These are phyloP conservation scores for Matsumurasca onukii DNA, from an alignment of 1,140 invertebrate species.

Conservation along the genomic window DNA sequence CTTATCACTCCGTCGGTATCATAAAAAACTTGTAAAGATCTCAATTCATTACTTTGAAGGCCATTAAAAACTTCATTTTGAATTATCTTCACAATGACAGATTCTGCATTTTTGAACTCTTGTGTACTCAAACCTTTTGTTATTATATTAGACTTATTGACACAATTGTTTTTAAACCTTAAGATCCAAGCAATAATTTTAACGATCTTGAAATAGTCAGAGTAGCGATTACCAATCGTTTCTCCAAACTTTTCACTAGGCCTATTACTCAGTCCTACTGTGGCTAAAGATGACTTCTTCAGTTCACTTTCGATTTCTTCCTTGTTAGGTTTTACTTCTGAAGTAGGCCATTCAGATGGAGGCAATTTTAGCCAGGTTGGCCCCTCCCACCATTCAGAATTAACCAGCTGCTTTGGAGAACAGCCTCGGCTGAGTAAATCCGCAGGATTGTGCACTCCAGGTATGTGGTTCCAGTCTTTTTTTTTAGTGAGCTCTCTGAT, in stretches of 20 bases:
- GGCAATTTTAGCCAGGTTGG: constrained; percentile 43
- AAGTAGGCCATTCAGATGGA: constrained; percentile 14
- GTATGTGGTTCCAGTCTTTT: constrained; percentile 9
- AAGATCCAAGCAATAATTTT: neutral
- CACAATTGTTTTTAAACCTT: neutral
- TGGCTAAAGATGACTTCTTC: neutral
- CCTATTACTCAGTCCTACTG: neutral
- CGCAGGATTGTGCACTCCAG: constrained; percentile 32
- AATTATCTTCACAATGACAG: neutral
- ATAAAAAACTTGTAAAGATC: neutral
- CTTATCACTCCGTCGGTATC: constrained; percentile 16
- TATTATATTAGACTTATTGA: neutral
- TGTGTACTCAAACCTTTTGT: neutral
- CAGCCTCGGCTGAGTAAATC: constrained; percentile 49
- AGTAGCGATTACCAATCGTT: neutral
- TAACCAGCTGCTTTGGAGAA: constrained; percentile 40
- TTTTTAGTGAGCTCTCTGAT: constrained; percentile 8
- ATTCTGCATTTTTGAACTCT: neutral
- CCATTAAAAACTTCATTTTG: neutral
- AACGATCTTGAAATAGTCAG: neutral
- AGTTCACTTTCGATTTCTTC: constrained; percentile 27
- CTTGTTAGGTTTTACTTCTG: constrained; percentile 14
- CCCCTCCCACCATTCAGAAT: constrained; percentile 48
- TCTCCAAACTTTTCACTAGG: neutral
- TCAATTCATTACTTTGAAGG: neutral